Evolutionary conservation across 2,888 invertebrate genomes (phyloP), one percentile per base, ranked within the genome.

Genomic region (Drosophila trichaetosa): DNA sequence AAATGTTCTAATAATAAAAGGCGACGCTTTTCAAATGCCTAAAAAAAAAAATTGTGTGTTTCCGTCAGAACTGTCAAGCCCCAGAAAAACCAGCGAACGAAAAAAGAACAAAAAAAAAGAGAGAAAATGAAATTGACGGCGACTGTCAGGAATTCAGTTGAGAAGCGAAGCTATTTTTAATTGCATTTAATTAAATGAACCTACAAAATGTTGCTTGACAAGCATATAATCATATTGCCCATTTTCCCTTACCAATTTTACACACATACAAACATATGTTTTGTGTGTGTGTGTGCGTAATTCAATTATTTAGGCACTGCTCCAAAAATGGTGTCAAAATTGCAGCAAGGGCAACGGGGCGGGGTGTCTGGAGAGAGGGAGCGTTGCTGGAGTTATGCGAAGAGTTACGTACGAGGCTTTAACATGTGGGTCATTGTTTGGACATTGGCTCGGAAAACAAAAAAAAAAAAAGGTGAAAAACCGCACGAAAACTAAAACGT

Each of bases 121-220:
- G 54, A 69, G 42, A 68, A 71, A 65, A 64, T 29, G 65, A 52
- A 72, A 52, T 59, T 67, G 71, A 66, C 64, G 68, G 62, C 77
- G 64, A 58, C 59, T 81, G 80, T 66, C 69, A 70, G 78, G 82
- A 78, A 73, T 87, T 83, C 48, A 36, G 42, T 52, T 48, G 70
- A 70, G 82, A 70, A 61, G 72, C 69, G 63, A 63, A 61, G 71
- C 89, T 83, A 83, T 89, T 87, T 90, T 81, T 83, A 87, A 90
- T 89, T 90, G 88, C 83, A 73, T 89, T 82, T 83, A 89, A 90
- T 90, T 90, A 87, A 79, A 67, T 63, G 73, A 77, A 73, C 69
- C 89, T 76, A 65, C 79, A 67, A 71, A 75, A 79, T 79, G 65
- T 40, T 62, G 79, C 77, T 74, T 87, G 87, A 87, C 85, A 90